Conservation (phyloP, 2,888 invertebrate genomes). For the Meghimatium bilineatum region DNA sequence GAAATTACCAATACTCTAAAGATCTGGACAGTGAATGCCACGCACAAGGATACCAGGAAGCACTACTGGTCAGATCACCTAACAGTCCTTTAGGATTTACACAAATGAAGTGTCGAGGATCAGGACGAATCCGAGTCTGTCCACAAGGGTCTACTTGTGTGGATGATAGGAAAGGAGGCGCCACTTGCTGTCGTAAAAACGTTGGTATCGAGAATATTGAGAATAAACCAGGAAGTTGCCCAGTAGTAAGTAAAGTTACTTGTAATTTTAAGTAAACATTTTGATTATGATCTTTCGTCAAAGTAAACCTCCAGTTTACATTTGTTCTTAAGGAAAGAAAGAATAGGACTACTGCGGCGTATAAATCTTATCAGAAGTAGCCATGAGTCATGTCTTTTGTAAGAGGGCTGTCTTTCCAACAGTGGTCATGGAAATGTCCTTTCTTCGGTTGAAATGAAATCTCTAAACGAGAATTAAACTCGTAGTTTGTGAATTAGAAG, state of each 20-base stretch:
- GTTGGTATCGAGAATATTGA: slow-evolving; percentile 6
- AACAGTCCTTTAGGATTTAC: not conserved
- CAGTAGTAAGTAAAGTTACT: not conserved
- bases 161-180: slow-evolving; percentile 17
- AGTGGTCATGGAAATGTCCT: no score
- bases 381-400: no score
- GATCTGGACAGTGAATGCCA: slow-evolving; percentile 17
- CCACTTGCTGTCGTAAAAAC: slow-evolving; percentile 17
- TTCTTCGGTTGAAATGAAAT: no score
- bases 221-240: not conserved
- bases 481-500: no score
- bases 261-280: not conserved
- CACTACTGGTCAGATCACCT: not conserved
- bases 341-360: no score
- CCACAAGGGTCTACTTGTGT: slow-evolving; percentile 21
- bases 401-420: no score
- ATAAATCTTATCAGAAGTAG: no score
- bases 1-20: not conserved
- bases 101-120: slow-evolving; percentile 21
- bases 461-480: no score
- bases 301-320: no score
- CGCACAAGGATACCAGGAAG: not conserved
- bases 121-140: not conserved
- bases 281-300: not conserved
- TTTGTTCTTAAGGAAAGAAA: no score